phyloP scores from a whole-genome alignment of 2,888 invertebrate genomes.

The Noctua comes region DNA sequence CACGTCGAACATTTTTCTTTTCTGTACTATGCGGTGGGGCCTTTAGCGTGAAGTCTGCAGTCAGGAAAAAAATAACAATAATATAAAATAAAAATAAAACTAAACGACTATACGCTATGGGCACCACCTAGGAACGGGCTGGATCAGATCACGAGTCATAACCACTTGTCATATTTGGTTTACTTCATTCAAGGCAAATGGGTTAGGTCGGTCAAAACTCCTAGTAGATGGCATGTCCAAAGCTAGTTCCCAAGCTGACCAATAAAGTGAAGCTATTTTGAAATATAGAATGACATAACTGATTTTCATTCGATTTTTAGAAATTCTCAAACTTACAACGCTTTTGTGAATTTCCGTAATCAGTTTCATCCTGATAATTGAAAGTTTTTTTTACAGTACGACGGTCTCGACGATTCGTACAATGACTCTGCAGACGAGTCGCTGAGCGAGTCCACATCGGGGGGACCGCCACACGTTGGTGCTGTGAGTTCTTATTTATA shows the following conservation, averaged over 20 bases:
- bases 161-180: neutral
- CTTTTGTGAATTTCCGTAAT: neutral
- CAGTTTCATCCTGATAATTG: neutral
- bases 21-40: neutral
- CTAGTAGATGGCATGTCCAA: too few species aligned
- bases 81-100: neutral
- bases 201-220: neutral
- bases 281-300: neutral
- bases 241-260: too few species aligned
- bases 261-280: too few species aligned
- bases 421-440: conserved; percentile 90
- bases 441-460: conserved; percentile 90
- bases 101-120: neutral
- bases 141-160: neutral
- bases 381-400: conserved; percentile 89
- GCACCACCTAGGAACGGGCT: neutral
- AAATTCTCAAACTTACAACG: neutral
- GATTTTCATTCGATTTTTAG: neutral
- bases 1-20: conserved; percentile 80
- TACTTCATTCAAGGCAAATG: neutral
- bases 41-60: neutral
- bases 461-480: conserved; percentile 85
- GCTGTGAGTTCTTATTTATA: conserved; percentile 74
- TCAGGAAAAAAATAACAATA: too few species aligned
- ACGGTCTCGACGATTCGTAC: conserved; percentile 94